These are phyloP conservation scores for Eptatretus atami DNA, from an alignment of 2,797 vertebrate species.

Conservation along the genomic window DNA sequence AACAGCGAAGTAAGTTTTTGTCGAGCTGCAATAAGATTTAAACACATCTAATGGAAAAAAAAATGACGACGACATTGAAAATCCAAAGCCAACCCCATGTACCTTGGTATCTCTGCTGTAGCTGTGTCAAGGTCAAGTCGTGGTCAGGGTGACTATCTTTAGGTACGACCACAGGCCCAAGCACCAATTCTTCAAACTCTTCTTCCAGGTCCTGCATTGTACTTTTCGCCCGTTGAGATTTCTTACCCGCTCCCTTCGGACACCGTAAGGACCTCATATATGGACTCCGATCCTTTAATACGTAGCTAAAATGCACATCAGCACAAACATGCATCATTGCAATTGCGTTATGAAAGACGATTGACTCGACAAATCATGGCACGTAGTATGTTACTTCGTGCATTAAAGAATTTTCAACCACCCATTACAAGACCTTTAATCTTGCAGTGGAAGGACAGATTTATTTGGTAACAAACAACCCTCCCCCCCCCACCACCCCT, in stretches of 20 bases:
- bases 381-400: too few relatives aligned
- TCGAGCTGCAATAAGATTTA: too few relatives aligned
- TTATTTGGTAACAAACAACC: too few relatives aligned
- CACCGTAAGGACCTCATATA: slow-evolving; percentile 37
- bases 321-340: slow-evolving; percentile 8
- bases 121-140: slow-evolving; percentile 44
- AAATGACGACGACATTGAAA: too few relatives aligned
- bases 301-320: slow-evolving; percentile 23
- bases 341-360: not conserved
- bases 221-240: slow-evolving; percentile 17
- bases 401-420: too few relatives aligned
- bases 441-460: too few relatives aligned
- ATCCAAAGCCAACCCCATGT: not conserved
- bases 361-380: not conserved
- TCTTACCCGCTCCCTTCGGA: slow-evolving; percentile 13
- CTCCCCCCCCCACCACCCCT: too few relatives aligned
- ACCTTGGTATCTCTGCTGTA: slow-evolving; percentile 45
- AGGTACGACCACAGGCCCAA: slow-evolving; percentile 22
- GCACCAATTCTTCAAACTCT: slow-evolving; percentile 26
- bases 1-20: too few relatives aligned
- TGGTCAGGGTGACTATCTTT: slow-evolving; percentile 60
- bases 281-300: slow-evolving; percentile 50
- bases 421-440: too few relatives aligned
- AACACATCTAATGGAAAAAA: too few relatives aligned
- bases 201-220: slow-evolving; percentile 36